phyloP scores from a whole-genome alignment of 1,140 invertebrate species.

The Acromyrmex echinatior region DNA sequence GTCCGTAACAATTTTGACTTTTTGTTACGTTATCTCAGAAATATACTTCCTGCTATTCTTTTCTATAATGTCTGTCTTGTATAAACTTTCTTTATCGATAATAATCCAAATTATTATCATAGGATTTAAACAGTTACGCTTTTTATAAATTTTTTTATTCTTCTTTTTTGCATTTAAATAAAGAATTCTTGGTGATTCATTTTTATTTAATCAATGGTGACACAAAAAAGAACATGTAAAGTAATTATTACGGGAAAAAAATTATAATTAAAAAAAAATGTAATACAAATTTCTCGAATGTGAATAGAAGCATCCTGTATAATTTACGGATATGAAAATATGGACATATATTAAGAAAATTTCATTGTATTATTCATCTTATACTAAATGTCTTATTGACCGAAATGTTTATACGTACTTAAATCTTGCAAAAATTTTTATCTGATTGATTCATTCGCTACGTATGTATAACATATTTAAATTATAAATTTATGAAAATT shows the following conservation, averaged over 20 bases:
- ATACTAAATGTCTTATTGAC: background rate
- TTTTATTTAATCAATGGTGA: background rate
- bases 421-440: background rate
- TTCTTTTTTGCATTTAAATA: background rate
- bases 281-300: background rate
- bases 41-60: background rate
- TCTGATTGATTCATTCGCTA: background rate
- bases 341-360: background rate
- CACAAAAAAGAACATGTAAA: background rate
- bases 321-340: background rate
- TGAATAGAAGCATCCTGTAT: background rate
- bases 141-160: background rate
- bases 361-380: background rate
- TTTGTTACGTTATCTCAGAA: background rate
- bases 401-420: background rate
- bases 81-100: background rate
- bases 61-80: background rate
- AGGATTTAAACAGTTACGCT: background rate
- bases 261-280: background rate
- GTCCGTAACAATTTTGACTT: conserved; percentile 28
- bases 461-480: background rate
- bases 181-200: background rate
- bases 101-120: background rate
- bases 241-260: background rate
- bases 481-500: conserved; percentile 3